A percentile compares a stretch with the other conserved stretches of the same genome.
phyloP scores from a whole-genome alignment of 2,888 invertebrate species.

The Drosophila quasianomalipes region DNA sequence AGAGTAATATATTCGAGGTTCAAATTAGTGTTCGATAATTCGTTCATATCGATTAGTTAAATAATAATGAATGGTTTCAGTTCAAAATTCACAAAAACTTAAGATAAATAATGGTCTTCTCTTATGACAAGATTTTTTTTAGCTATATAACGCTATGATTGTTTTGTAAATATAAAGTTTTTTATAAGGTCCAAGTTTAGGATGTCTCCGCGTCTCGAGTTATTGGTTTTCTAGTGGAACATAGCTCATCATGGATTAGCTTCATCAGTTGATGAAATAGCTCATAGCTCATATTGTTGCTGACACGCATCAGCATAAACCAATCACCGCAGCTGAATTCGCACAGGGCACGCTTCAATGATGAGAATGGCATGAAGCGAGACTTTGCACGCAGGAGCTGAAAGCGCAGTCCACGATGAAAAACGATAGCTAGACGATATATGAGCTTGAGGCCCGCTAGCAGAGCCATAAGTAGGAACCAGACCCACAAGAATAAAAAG shows the following conservation, averaged over 20 bases:
- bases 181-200: slow-evolving; percentile 22
- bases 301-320: slow-evolving; percentile 91
- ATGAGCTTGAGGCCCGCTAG: slow-evolving; percentile 88
- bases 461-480: slow-evolving; percentile 89
- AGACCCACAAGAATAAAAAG: slow-evolving; percentile 91
- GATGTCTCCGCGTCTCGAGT: slow-evolving; percentile 31
- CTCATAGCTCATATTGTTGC: slow-evolving; percentile 91
- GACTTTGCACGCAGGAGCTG: slow-evolving; percentile 74
- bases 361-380: slow-evolving; percentile 65
- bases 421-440: slow-evolving; percentile 88
- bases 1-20: slow-evolving; percentile 8
- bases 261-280: slow-evolving; percentile 89
- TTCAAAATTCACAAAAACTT: slow-evolving; percentile 7
- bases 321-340: slow-evolving; percentile 89
- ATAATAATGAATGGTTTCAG: slow-evolving; percentile 16
- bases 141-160: background rate
- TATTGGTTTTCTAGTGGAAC: slow-evolving; percentile 8
- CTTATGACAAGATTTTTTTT: background rate
- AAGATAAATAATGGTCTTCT: slow-evolving; percentile 9
- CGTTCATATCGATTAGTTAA: slow-evolving; percentile 42
- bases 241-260: slow-evolving; percentile 83
- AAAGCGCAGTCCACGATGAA: slow-evolving; percentile 83
- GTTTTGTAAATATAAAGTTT: background rate
- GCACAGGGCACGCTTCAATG: slow-evolving; percentile 60
- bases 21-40: slow-evolving; percentile 49